Percentiles rank a stretch among this genome's conserved stretches.
phyloP scores from a whole-genome alignment of 2,113 vertebrate genomes.

The Aramus guarauna region DNA sequence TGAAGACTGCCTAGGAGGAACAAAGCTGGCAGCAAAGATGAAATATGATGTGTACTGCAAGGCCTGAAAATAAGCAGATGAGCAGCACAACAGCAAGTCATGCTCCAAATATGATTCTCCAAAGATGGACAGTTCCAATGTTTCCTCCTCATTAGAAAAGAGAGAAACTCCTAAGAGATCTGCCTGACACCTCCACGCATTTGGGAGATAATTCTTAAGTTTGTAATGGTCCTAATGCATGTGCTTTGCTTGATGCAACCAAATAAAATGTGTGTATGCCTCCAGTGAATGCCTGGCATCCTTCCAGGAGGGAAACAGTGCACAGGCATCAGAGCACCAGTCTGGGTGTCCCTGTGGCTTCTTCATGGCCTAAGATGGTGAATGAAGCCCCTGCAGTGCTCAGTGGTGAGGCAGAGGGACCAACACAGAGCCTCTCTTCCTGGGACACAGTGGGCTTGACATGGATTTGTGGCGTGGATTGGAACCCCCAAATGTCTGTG shows the following conservation, averaged over 20 bases:
- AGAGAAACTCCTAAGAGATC: background rate
- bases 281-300: background rate
- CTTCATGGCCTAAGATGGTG: background rate
- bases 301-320: background rate
- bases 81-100: background rate
- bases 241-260: background rate
- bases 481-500: background rate
- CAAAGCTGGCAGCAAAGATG: slow-evolving; percentile 71
- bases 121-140: background rate
- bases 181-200: background rate
- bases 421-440: background rate
- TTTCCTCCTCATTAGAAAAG: background rate
- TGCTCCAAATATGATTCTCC: background rate
- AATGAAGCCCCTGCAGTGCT: background rate
- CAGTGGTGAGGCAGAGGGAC: background rate
- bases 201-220: background rate
- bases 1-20: slow-evolving; percentile 72
- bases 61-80: slow-evolving; percentile 13
- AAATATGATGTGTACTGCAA: slow-evolving; percentile 79
- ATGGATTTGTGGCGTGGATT: background rate
- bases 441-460: background rate
- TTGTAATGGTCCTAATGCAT: background rate
- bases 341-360: background rate
- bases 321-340: background rate
- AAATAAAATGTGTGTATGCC: background rate